Percentiles rank a stretch among this genome's conserved stretches.
Evolutionary conservation across 2,888 invertebrate genomes (phyloP).

Genomic region (Ephialtes manifestator): DNA sequence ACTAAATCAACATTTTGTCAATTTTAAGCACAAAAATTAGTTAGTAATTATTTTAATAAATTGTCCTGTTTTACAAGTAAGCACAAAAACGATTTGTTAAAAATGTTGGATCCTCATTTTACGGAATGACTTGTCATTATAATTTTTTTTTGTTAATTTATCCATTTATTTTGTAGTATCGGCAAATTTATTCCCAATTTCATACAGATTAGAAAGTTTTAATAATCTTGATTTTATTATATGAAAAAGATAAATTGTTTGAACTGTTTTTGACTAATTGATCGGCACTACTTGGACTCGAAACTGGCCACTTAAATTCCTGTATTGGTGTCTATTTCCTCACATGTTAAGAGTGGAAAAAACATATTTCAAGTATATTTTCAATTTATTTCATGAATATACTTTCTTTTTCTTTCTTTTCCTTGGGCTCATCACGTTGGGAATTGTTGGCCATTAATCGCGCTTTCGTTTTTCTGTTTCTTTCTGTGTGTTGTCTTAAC

Average conservation of each 20-base stretch:
- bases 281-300: not conserved
- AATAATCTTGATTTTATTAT: not conserved
- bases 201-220: too few species aligned
- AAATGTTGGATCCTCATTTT: too few species aligned
- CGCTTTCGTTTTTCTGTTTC: not conserved
- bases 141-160: too few species aligned
- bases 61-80: not conserved
- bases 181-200: too few species aligned
- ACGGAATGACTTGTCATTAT: too few species aligned
- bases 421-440: not conserved
- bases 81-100: not conserved
- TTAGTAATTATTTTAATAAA: too few species aligned
- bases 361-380: too few species aligned
- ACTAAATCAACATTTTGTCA: too few species aligned
- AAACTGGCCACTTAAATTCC: not conserved
- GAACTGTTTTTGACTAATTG: not conserved
- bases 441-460: not conserved
- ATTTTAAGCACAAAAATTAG: too few species aligned
- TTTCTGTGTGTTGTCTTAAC: not conserved
- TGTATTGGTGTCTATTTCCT: too few species aligned
- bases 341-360: too few species aligned
- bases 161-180: too few species aligned
- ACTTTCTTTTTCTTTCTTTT: not conserved
- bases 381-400: not conserved
- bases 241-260: not conserved